Base-by-base conservation (phyloP, 2,888 invertebrate species). In the Mythimna impura region DNA sequence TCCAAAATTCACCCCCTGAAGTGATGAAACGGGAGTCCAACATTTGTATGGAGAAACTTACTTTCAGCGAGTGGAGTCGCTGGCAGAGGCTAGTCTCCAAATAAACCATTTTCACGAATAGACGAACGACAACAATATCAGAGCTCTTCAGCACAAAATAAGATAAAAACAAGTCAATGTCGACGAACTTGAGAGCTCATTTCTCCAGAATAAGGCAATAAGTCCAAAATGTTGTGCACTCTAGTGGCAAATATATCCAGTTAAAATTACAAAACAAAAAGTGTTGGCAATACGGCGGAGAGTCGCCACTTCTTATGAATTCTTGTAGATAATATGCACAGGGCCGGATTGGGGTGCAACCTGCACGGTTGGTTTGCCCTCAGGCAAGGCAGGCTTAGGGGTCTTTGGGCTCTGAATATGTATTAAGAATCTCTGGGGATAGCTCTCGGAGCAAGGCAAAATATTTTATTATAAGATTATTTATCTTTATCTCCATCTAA, bases 191-290 rank as follows among this genome's bases (percentile, higher is more conserved):
- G 66, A 73, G 69, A 71, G 77, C 78, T 84, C 78, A 72, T 83
- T 81, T 66, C 60, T 54, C 66, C 69, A 67, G 65, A 73, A 80
- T 68, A 81, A 78, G 57, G 73, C 85, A 84, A 87, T 87, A 86
- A 71, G 74, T 84, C 66, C 60, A 55, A 72, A 83, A 62, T 68
- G 76, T 70, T 86, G 80, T 74, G 86, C 76, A 70, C 82, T 77
- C 82, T 58, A 76, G 81, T 76, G 83, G 83, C 79, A 78, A 87
- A 87, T 86, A 87, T 82, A 85, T 81, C 81, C 84, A 82, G 85
- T 86, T 82, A 78, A 78, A 85, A 85, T 83, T 87, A 85, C 87
- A 74, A 76, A 81, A 88, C 85, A 88, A 85, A 87, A 82, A 86
- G 82, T 82, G 76, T 70, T 82, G 70, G 76, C 85, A 80, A 86